Evolutionary conservation across 2,888 invertebrate species (phyloP).

Genomic region (Microctonus brassicae): DNA sequence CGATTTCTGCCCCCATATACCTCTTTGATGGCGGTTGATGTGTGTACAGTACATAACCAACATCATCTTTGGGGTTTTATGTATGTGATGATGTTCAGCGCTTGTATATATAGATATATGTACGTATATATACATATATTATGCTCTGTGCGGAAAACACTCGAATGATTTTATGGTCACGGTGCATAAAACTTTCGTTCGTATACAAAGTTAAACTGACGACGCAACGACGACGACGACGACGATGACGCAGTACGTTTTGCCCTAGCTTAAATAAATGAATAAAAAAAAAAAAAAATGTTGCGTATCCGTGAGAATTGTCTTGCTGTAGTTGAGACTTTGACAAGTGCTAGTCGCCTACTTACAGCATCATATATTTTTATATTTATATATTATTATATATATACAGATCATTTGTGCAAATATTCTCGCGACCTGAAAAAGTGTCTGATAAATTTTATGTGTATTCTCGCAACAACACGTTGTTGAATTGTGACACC

Average conservation of each 20-base stretch:
- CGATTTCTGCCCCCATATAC: constrained; percentile 41
- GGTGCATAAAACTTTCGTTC: constrained; percentile 6
- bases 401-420: too few species aligned
- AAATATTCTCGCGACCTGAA: constrained; percentile 6
- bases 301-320: constrained; percentile 14
- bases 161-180: constrained; percentile 41
- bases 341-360: too few species aligned
- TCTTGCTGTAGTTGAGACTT: neutral
- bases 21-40: constrained; percentile 32
- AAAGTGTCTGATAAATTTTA: constrained; percentile 15
- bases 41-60: constrained; percentile 33
- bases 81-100: neutral
- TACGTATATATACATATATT: neutral
- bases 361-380: neutral
- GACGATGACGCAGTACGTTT: constrained; percentile 44
- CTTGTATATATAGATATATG: neutral
- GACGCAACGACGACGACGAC: too few species aligned
- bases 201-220: neutral
- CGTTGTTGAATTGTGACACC: neutral
- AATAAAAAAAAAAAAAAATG: too few species aligned
- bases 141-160: constrained; percentile 25
- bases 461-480: neutral
- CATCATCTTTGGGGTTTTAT: constrained; percentile 33
- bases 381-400: neutral
- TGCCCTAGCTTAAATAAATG: constrained; percentile 26